Evolutionary conservation across 2,797 vertebrate genomes (phyloP).

Genomic region (Pelochelys cantorii): DNA sequence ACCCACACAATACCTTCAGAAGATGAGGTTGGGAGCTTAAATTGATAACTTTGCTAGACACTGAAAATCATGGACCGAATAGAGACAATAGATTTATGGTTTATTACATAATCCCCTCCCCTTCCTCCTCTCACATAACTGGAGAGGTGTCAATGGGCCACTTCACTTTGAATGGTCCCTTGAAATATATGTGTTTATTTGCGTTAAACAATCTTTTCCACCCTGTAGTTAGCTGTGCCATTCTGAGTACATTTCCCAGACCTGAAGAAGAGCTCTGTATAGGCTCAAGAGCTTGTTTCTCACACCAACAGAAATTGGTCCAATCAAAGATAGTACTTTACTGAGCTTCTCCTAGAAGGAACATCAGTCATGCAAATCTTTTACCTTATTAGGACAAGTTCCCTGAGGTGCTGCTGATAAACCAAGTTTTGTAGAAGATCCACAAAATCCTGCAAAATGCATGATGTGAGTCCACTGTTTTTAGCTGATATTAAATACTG

Average conservation of each 20-base stretch:
- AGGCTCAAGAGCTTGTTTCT: too few species aligned
- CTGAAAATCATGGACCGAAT: not conserved
- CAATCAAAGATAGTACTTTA: too few species aligned
- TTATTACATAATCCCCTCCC: not conserved
- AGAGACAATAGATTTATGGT: not conserved
- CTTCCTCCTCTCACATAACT: too few species aligned
- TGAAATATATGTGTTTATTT: too few species aligned
- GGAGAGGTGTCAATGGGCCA: too few species aligned
- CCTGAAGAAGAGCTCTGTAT: too few species aligned
- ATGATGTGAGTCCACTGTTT: not conserved
- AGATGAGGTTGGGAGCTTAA: not conserved
- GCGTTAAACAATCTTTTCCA: too few species aligned
- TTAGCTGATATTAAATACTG: not conserved
- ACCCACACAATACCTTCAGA: not conserved
- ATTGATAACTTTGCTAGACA: not conserved
- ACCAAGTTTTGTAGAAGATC: conserved; percentile 13
- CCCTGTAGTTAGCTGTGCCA: too few species aligned
- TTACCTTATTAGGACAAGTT: conserved; percentile 66
- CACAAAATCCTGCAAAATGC: conserved; percentile 7
- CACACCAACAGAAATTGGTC: too few species aligned
- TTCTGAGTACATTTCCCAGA: too few species aligned
- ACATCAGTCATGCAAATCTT: conserved; percentile 45
- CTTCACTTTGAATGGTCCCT: too few species aligned
- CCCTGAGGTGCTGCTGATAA: conserved; percentile 51
- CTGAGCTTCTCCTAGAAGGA: too few species aligned